A percentile compares a stretch with the other conserved stretches of the same genome.
These are phyloP conservation scores for Drosophila arizonae DNA, from an alignment of 1,140 invertebrate species.

Conservation along the genomic window DNA sequence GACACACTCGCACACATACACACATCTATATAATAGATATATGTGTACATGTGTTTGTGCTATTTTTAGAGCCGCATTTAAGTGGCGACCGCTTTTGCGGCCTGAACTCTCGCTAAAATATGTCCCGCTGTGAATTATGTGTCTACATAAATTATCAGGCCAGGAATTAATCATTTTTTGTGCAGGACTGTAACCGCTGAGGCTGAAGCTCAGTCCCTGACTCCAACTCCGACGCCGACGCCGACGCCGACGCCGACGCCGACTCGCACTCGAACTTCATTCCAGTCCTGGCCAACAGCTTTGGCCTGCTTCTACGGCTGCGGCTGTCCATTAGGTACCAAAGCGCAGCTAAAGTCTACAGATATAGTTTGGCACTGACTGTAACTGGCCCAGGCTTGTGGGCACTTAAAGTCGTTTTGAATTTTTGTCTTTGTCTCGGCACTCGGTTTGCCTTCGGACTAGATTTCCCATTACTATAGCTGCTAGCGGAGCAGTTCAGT, in stretches of 20 bases:
- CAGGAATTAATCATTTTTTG: slow-evolving; percentile 81
- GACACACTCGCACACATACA: slow-evolving; percentile 39
- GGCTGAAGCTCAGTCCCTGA: slow-evolving; percentile 3
- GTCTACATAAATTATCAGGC: slow-evolving; percentile 79
- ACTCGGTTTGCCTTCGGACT: slow-evolving; percentile 32
- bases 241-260: background rate
- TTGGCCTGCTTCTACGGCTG: background rate
- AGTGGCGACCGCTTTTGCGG: slow-evolving; percentile 67
- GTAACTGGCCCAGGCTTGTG: slow-evolving; percentile 35
- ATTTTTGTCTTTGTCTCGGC: slow-evolving; percentile 67
- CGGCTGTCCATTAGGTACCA: slow-evolving; percentile 66
- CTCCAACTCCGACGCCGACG: background rate
- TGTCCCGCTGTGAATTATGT: slow-evolving; percentile 81
- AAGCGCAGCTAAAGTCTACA: slow-evolving; percentile 29
- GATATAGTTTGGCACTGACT: slow-evolving; percentile 29
- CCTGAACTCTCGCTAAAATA: slow-evolving; percentile 75
- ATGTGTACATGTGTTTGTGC: slow-evolving; percentile 53
- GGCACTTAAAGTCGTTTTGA: slow-evolving; percentile 69
- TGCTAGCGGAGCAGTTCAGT: slow-evolving; percentile 15
- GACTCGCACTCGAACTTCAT: background rate
- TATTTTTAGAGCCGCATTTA: slow-evolving; percentile 76
- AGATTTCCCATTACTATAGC: slow-evolving; percentile 35
- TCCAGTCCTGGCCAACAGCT: slow-evolving; percentile 9
- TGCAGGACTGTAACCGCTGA: slow-evolving; percentile 58
- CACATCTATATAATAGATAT: background rate